A percentile compares a stretch with the other conserved stretches of the same genome.
phyloP scores from a whole-genome alignment of 2,113 vertebrate species.

The Circaetus gallicus region DNA sequence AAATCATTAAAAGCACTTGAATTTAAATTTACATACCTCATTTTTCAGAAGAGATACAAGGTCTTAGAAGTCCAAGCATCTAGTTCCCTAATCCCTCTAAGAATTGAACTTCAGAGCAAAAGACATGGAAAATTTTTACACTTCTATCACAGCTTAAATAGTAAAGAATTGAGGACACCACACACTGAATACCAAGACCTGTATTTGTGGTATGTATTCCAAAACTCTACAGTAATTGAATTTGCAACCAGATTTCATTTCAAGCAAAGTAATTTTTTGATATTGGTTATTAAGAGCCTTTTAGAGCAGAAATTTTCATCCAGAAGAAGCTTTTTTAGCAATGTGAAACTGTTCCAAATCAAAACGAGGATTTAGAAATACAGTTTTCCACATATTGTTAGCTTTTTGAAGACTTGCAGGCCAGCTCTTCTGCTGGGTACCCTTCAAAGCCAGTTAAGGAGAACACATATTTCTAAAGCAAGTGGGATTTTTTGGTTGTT shows the following conservation, averaged over 20 bases:
- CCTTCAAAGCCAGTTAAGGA: not conserved
- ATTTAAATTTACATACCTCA: not conserved
- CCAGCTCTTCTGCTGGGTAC: not conserved
- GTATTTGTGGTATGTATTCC: not conserved
- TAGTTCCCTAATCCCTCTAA: not conserved
- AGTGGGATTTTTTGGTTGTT: not conserved
- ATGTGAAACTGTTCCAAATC: not conserved
- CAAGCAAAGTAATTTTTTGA: not conserved
- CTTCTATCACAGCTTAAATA: not conserved
- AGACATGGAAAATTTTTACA: not conserved
- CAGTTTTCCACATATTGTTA: not conserved
- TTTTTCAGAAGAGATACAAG: not conserved
- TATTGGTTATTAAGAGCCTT: not conserved
- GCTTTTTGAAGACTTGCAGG: not conserved
- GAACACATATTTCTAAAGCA: not conserved
- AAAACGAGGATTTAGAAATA: not conserved
- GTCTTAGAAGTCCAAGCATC: not conserved
- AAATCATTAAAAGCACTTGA: not conserved
- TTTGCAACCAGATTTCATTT: not conserved
- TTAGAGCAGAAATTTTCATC: not conserved
- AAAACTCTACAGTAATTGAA: not conserved
- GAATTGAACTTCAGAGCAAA: not conserved
- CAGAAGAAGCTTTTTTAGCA: not conserved
- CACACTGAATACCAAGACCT: not conserved
- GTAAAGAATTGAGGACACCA: not conserved